Base-by-base conservation (phyloP, 2,888 invertebrate species). In the Agriopis leucophaearia region DNA sequence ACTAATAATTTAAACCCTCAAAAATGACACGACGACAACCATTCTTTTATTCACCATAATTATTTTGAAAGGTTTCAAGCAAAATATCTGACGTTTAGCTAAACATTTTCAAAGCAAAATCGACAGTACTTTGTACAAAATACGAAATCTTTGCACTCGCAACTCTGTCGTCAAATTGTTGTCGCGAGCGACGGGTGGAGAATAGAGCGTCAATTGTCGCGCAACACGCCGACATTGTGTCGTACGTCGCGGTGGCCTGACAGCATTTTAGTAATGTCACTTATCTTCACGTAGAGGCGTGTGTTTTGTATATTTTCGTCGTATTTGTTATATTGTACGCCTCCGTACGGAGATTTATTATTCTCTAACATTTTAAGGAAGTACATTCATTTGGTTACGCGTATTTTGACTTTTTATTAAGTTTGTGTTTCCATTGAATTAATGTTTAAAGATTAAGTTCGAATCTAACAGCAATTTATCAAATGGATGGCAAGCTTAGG, bases 181-280 rank as follows among this genome's bases (percentile, higher is more conserved):
- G 55, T 47, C 47, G 27, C 48, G n/a, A 3, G 12, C 13, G 56
- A 57, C 56, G 15, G 56, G n/a, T n/a, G 35, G 9, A 15, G 45
- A 45, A 45, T 45, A 8, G 12, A 13, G 15, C 44, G 56, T 27
- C 44, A 45, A 13, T 42, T 45, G 56, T 57, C 27, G 44, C 52
- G 52, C 52, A 38, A 54, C 52, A 54, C 2, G 8, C 15, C 9
- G 36, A n/a, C 38, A 15, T 8, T 10, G 27, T 27, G 36, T 54
- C 36, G 52, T 15, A 9, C 7, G 8, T 40, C 18, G 4, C 40
- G 1, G 15, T 10, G 42, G 27, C 8, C 36, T 38, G 62, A 48
- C 47, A 40, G 55, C 64, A 57, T 51, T 51, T 64, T 64, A 51
- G 36, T 57, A 57, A 57, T 64, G 51, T 64, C 64, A 57, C n/a